phyloP scores from a whole-genome alignment of 2,888 invertebrate genomes.

The Troglohyphantes excavatus region DNA sequence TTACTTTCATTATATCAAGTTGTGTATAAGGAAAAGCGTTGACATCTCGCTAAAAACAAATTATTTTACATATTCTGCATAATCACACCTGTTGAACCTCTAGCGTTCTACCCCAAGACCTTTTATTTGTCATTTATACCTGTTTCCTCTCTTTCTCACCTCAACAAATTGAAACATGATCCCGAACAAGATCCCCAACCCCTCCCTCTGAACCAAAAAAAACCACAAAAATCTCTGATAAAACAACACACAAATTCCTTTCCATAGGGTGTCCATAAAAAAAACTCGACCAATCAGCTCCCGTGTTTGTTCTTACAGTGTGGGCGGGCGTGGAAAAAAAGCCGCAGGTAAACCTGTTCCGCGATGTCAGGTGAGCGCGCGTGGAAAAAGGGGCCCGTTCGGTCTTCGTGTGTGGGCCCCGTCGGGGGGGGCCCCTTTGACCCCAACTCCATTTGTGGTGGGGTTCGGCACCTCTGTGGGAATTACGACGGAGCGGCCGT shows the following conservation, averaged over 20 bases:
- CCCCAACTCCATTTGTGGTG: slow-evolving; percentile 36
- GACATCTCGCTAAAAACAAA: too few relatives aligned
- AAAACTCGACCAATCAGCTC: slow-evolving; percentile 68
- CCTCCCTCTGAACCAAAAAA: neutral
- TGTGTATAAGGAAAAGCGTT: too few relatives aligned
- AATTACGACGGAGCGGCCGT: slow-evolving; percentile 48
- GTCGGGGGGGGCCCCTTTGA: slow-evolving; percentile 55
- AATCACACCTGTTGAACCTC: too few relatives aligned
- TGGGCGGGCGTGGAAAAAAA: slow-evolving; percentile 75
- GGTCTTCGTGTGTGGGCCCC: slow-evolving; percentile 76
- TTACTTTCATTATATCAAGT: too few relatives aligned
- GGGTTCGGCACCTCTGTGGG: slow-evolving; percentile 66
- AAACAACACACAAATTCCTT: slow-evolving; percentile 1
- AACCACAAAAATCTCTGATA: slow-evolving; percentile 14
- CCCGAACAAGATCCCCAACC: neutral
- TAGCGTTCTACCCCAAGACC: too few relatives aligned
- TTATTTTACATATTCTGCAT: too few relatives aligned
- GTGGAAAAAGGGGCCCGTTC: slow-evolving; percentile 45
- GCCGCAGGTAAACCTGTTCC: slow-evolving; percentile 73
- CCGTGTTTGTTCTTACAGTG: slow-evolving; percentile 65
- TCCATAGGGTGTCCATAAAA: slow-evolving; percentile 26
- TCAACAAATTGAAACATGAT: slow-evolving; percentile 40
- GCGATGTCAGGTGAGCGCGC: slow-evolving; percentile 58
- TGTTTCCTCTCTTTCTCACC: neutral
- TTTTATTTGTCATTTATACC: neutral